Evolutionary conservation across 2,888 invertebrate species (phyloP).

Genomic region (Melieria omissa): DNA sequence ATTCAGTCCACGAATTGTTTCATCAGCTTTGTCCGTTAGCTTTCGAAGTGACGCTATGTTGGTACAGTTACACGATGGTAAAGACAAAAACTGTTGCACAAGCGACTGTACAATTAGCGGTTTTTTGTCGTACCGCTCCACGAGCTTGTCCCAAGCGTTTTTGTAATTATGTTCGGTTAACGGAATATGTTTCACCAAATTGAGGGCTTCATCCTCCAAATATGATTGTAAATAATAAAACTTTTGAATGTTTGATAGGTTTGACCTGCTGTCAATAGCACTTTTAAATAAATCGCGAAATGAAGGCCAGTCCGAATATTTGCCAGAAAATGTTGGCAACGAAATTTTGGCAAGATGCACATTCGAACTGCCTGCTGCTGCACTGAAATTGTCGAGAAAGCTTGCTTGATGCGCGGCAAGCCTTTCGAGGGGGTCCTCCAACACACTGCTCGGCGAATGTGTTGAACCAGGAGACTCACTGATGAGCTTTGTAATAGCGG

Average conservation of each 20-base stretch:
- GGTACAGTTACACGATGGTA: conserved; percentile 8
- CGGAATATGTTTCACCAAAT: conserved; percentile 28
- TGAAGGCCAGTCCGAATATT: conserved; percentile 30
- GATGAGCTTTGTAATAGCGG: not conserved
- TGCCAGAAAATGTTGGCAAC: too few relatives aligned
- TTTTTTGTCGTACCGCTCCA: conserved; percentile 22
- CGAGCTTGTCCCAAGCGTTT: conserved; percentile 33
- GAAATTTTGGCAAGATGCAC: conserved; percentile 22
- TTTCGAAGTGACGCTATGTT: too few relatives aligned
- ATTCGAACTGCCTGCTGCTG: not conserved
- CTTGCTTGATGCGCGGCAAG: conserved; percentile 7
- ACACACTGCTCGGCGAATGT: not conserved
- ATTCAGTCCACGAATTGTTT: conserved; percentile 14
- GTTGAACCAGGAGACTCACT: not conserved
- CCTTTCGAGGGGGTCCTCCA: not conserved
- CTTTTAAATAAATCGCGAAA: conserved; percentile 24
- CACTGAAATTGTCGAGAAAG: conserved; percentile 16
- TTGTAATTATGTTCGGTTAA: conserved; percentile 31
- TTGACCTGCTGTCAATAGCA: conserved; percentile 22
- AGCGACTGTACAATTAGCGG: conserved; percentile 22
- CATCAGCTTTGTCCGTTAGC: too few relatives aligned
- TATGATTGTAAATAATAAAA: conserved; percentile 8
- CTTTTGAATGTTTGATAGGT: conserved; percentile 28
- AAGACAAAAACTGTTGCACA: conserved; percentile 15
- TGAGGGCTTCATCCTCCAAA: conserved; percentile 21